A percentile compares a stretch with the other conserved stretches of the same genome.
Conservation (phyloP, 2,797 vertebrate genomes). For the Myiothlypis chrysogaster region DNA sequence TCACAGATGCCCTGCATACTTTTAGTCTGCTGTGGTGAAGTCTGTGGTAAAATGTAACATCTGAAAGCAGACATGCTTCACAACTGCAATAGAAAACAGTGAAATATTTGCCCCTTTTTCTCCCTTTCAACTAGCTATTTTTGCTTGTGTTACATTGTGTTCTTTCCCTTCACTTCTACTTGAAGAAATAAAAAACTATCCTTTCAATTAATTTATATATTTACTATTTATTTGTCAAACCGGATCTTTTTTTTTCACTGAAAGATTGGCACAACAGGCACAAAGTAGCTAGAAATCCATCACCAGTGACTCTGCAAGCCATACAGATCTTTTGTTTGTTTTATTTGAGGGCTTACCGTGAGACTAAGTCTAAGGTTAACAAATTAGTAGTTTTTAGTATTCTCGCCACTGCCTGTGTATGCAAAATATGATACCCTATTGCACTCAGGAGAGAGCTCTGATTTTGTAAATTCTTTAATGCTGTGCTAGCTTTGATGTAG, state of each 20-base stretch:
- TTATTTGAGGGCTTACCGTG: background rate
- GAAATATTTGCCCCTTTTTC: background rate
- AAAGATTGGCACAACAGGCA: background rate
- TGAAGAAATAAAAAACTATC: background rate
- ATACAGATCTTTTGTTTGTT: background rate
- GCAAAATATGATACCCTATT: background rate
- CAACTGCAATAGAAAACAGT: background rate
- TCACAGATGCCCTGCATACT: background rate
- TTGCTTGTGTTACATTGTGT: background rate
- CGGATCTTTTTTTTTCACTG: background rate
- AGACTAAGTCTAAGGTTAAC: background rate
- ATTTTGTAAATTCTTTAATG: background rate
- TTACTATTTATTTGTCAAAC: background rate
- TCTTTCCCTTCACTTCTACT: background rate
- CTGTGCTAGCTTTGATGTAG: background rate
- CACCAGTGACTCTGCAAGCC: background rate
- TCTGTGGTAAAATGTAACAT: background rate
- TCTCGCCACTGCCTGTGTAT: background rate
- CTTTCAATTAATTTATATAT: background rate
- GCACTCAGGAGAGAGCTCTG: background rate
- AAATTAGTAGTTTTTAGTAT: background rate
- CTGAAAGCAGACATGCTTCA: background rate
- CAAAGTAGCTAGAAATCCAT: background rate
- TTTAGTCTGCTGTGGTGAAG: background rate
- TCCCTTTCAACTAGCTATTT: background rate